Percentiles rank a stretch among this genome's conserved stretches.
Evolutionary conservation across 2,888 invertebrate species (phyloP).

Genomic region (Crematogaster levior): DNA sequence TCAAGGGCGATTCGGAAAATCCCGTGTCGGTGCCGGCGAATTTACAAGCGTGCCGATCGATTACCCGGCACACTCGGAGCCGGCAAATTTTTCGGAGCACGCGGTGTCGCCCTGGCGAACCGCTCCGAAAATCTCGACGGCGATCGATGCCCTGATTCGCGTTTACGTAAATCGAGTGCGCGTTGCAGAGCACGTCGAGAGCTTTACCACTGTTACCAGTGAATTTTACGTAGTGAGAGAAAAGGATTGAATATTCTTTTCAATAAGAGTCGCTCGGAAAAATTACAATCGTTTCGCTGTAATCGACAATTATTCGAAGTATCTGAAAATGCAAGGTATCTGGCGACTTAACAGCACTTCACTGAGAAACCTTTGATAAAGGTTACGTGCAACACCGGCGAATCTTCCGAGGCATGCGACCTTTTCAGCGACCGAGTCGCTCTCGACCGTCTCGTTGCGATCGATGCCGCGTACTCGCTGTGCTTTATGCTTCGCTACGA

Average conservation of each 20-base stretch:
- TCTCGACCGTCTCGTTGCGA: constrained; percentile 10
- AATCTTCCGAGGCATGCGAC: constrained; percentile 20
- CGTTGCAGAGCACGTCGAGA: neutral
- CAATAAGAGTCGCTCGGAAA: neutral
- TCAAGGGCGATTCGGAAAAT: constrained; percentile 25
- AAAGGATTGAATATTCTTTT: neutral
- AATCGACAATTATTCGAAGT: neutral
- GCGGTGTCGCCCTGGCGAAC: neutral
- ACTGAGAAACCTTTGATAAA: neutral
- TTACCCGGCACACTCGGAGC: neutral
- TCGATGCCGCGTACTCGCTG: constrained; percentile 27
- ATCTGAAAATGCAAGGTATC: neutral
- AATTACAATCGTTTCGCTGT: neutral
- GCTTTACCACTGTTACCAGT: neutral
- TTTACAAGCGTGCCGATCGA: constrained; percentile 39
- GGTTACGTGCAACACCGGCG: neutral
- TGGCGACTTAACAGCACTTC: neutral
- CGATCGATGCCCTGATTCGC: constrained; percentile 14
- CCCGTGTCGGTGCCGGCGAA: constrained; percentile 26
- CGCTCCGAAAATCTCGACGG: constrained; percentile 6
- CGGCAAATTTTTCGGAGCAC: constrained; percentile 30
- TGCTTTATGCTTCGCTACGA: constrained; percentile 5
- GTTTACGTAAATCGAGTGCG: neutral
- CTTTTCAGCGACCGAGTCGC: neutral
- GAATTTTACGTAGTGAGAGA: neutral